Evolutionary conservation across 2,113 vertebrate genomes (phyloP).

Genomic region (Petrocephalus microphthalmus): DNA sequence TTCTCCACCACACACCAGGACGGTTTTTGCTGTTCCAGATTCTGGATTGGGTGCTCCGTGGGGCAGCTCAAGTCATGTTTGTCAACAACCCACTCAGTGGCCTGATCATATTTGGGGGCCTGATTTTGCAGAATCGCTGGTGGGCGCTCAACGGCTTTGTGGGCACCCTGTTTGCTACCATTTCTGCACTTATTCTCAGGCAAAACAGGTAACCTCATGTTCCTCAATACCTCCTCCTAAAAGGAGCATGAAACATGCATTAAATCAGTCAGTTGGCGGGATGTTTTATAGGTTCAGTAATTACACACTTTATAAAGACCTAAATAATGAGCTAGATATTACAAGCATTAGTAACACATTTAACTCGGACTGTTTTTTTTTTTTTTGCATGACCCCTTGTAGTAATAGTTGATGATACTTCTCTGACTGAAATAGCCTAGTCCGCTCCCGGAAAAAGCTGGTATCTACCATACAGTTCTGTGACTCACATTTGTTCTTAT

Average conservation of each 20-base stretch:
- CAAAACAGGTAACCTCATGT: conserved; percentile 73
- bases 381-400: not conserved
- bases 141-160: conserved; percentile 84
- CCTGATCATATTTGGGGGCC: conserved; percentile 69
- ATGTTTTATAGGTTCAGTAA: not conserved
- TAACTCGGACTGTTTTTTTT: not conserved
- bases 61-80: conserved; percentile 91
- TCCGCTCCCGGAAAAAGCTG: not conserved
- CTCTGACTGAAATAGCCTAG: not conserved
- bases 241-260: not conserved
- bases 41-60: conserved; percentile 85
- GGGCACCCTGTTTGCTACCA: conserved; percentile 74
- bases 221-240: not conserved
- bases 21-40: conserved; percentile 78
- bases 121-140: conserved; percentile 89
- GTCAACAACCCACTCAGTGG: conserved; percentile 93
- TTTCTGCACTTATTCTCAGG: conserved; percentile 77
- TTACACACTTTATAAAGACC: not conserved
- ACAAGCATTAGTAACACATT: not conserved
- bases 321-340: not conserved
- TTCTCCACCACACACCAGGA: conserved; percentile 55
- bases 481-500: not conserved
- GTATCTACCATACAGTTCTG: not conserved
- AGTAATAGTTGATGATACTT: not conserved
- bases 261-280: not conserved